Conservation (phyloP, 2,797 vertebrate genomes). For the Fistularia tabacaria region DNA sequence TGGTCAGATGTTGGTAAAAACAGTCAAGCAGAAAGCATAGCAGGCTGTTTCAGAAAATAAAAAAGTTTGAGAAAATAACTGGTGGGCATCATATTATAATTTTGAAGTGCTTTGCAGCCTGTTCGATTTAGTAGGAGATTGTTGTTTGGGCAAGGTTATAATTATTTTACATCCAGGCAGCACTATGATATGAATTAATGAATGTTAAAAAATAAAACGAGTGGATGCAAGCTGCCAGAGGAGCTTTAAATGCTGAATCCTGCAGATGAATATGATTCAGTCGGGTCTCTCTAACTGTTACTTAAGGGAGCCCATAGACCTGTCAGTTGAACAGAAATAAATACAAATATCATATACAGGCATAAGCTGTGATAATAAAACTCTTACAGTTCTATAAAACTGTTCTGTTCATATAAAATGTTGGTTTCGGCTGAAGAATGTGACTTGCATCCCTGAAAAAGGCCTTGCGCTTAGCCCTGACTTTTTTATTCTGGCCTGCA, state of each 20-base stretch:
- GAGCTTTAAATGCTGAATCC: not conserved
- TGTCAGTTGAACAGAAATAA: not conserved
- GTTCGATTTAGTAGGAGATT: slow-evolving; percentile 25
- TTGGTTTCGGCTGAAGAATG: too few relatives aligned
- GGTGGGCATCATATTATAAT: slow-evolving; percentile 33
- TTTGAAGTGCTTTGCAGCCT: slow-evolving; percentile 32
- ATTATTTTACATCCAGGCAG: slow-evolving; percentile 43
- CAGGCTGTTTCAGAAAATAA: slow-evolving; percentile 11
- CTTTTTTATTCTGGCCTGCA: too few relatives aligned
- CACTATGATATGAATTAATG: slow-evolving; percentile 43
- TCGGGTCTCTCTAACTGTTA: slow-evolving; percentile 12
- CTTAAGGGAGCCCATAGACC: slow-evolving; percentile 6
- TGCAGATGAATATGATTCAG: slow-evolving; percentile 19
- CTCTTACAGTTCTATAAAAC: too few relatives aligned
- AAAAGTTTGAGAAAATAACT: slow-evolving; percentile 19
- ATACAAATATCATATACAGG: too few relatives aligned
- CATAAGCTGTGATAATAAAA: too few relatives aligned
- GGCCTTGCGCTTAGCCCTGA: too few relatives aligned
- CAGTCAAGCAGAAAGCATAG: not conserved
- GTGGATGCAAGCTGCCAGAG: slow-evolving; percentile 4
- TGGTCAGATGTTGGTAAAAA: not conserved
- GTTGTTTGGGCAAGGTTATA: slow-evolving; percentile 30
- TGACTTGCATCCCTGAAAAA: too few relatives aligned
- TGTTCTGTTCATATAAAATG: too few relatives aligned
- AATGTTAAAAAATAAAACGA: slow-evolving; percentile 8